These are phyloP conservation scores for Cepphus grylle DNA, from an alignment of 2,113 vertebrate genomes.

Conservation along the genomic window DNA sequence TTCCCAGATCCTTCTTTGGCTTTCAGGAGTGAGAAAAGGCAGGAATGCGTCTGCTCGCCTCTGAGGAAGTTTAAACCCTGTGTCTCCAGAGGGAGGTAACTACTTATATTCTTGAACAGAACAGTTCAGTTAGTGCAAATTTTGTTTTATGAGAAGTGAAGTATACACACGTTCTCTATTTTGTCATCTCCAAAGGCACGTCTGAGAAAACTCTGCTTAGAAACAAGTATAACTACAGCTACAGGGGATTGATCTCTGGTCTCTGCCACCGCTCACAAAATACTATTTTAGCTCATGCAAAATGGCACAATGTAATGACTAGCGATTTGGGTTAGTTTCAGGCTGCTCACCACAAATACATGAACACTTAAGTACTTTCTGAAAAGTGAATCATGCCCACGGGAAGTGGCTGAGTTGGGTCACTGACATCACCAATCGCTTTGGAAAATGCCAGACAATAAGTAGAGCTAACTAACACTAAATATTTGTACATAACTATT, in stretches of 20 bases:
- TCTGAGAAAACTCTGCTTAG: not conserved
- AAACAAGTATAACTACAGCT: not conserved
- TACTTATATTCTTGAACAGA: not conserved
- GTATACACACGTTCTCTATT: accelerated
- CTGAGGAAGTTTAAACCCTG: not conserved
- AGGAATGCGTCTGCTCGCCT: not conserved
- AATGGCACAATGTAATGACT: not conserved
- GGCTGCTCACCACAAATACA: not conserved
- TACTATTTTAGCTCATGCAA: not conserved
- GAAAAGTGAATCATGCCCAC: not conserved
- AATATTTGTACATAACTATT: not conserved
- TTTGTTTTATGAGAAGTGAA: not conserved
- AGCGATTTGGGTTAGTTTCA: not conserved
- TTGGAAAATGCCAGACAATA: not conserved
- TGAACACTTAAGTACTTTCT: not conserved
- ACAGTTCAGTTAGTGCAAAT: not conserved
- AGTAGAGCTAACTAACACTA: not conserved
- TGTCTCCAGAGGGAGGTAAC: not conserved
- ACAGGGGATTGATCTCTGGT: not conserved
- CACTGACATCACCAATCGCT: not conserved
- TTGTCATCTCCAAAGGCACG: not conserved
- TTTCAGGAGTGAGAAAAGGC: not conserved
- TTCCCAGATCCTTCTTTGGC: not conserved
- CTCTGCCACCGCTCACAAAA: not conserved
- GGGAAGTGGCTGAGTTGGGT: not conserved